Conservation (phyloP, 2,888 invertebrate genomes). For the Sinelater perroti region DNA sequence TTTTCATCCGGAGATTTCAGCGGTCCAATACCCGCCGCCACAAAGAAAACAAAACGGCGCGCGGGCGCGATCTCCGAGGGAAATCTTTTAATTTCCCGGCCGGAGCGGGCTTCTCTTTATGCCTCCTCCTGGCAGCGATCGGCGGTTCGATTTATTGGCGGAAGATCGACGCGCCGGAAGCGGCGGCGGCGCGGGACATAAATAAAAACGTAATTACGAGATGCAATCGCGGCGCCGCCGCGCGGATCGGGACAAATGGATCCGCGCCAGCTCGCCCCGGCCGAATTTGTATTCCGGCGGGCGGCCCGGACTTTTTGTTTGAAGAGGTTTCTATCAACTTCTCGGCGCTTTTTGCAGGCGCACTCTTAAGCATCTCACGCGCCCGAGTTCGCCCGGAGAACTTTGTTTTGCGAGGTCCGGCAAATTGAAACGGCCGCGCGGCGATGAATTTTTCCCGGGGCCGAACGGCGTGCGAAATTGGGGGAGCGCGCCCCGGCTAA, state of each 20-base stretch:
- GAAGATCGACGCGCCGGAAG: slow-evolving; percentile 21
- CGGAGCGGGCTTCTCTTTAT: no score
- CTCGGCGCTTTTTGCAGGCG: slow-evolving; percentile 49
- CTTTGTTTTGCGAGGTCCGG: slow-evolving; percentile 43
- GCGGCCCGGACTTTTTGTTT: slow-evolving; percentile 53
- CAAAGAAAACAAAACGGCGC: no score
- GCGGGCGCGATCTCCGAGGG: no score
- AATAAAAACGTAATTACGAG: slow-evolving; percentile 55
- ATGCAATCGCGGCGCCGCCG: slow-evolving; percentile 49
- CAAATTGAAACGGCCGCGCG: slow-evolving; percentile 39
- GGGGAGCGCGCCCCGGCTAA: slow-evolving; percentile 21
- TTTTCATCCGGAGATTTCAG: no score
- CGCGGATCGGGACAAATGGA: slow-evolving; percentile 38
- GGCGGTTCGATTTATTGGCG: no score
- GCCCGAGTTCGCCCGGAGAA: slow-evolving; percentile 50
- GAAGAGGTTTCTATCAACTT: slow-evolving; percentile 52
- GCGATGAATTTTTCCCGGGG: slow-evolving; percentile 34
- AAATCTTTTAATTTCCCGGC: no score
- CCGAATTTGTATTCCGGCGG: slow-evolving; percentile 53
- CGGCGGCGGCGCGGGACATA: slow-evolving; percentile 42
- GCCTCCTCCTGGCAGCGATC: no score
- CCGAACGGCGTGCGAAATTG: slow-evolving; percentile 33
- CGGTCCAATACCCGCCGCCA: no score
- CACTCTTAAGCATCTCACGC: slow-evolving; percentile 55
- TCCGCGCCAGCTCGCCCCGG: slow-evolving; percentile 43